Evolutionary conservation across 2,888 invertebrate genomes (phyloP).

Genomic region (Syrista parreyssii): DNA sequence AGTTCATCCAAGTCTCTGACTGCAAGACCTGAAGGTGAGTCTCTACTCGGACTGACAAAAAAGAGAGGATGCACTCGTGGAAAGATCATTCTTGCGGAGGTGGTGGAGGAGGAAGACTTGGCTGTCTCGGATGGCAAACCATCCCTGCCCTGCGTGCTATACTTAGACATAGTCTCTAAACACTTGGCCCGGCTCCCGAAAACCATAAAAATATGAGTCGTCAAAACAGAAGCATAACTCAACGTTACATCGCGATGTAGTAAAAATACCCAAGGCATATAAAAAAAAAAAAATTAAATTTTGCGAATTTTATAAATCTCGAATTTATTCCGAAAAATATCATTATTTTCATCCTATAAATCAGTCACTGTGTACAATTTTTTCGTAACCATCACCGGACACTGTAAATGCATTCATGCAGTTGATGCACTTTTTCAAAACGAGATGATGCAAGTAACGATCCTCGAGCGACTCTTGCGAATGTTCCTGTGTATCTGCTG

Average conservation of each 20-base stretch:
- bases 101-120: not conserved
- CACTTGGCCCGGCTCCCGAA: constrained; percentile 52
- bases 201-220: constrained; percentile 37
- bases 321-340: not conserved
- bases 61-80: not conserved
- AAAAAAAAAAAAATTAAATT: constrained; percentile 29
- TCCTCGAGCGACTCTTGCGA: constrained; percentile 15
- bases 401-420: not conserved
- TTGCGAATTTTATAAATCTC: not conserved
- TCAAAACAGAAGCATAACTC: constrained; percentile 35
- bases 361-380: not conserved
- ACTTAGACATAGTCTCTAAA: constrained; percentile 54
- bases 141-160: constrained; percentile 34
- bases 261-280: constrained; percentile 36
- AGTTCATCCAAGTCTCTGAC: not conserved
- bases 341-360: not conserved
- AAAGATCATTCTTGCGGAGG: not conserved
- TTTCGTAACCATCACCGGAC: not conserved
- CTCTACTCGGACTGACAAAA: not conserved
- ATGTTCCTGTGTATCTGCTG: constrained; percentile 18
- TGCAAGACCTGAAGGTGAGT: not conserved
- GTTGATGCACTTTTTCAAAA: not conserved
- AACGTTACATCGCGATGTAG: constrained; percentile 1
- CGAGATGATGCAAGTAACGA: constrained; percentile 24
- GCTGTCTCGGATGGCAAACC: not conserved